Evolutionary conservation across 2,113 vertebrate genomes (phyloP).

Genomic region (Nibea coibor): DNA sequence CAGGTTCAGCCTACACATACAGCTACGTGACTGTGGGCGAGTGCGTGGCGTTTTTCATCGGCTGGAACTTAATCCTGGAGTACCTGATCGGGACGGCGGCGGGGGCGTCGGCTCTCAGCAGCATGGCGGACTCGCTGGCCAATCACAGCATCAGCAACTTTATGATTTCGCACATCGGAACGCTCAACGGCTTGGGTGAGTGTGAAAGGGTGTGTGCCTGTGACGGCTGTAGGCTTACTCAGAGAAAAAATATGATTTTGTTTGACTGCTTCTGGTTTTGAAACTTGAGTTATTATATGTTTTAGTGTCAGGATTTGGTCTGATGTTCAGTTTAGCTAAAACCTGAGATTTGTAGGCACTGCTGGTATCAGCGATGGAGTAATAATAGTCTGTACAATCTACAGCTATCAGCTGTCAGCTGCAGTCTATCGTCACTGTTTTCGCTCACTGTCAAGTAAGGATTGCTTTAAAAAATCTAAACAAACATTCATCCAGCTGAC

Average conservation of each 20-base stretch:
- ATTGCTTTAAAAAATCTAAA: not conserved
- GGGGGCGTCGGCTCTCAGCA: slow-evolving; percentile 96
- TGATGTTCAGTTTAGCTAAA: not conserved
- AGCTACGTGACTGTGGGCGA: slow-evolving; percentile 98
- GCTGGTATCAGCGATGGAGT: not conserved
- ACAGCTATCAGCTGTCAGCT: not conserved
- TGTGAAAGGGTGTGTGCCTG: not conserved
- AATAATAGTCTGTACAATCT: not conserved
- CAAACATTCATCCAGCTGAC: not conserved
- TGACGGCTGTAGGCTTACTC: not conserved
- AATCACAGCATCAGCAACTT: slow-evolving; percentile 97
- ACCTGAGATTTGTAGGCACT: not conserved
- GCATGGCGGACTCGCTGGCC: slow-evolving; percentile 98
- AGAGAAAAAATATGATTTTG: no score
- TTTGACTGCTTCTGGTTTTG: no score
- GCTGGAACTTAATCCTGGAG: slow-evolving; percentile 98
- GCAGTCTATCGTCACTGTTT: not conserved
- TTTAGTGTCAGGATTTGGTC: not conserved
- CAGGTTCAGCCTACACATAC: slow-evolving; percentile 98
- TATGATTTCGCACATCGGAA: slow-evolving; percentile 92
- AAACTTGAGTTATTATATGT: not conserved
- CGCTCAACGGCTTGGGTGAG: slow-evolving; percentile 92
- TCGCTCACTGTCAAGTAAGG: not conserved
- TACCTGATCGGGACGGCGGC: slow-evolving; percentile 98
- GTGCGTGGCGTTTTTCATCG: slow-evolving; percentile 98